Evolutionary conservation across 2,113 vertebrate genomes (phyloP).

Genomic region (Glaucidium brasilianum): DNA sequence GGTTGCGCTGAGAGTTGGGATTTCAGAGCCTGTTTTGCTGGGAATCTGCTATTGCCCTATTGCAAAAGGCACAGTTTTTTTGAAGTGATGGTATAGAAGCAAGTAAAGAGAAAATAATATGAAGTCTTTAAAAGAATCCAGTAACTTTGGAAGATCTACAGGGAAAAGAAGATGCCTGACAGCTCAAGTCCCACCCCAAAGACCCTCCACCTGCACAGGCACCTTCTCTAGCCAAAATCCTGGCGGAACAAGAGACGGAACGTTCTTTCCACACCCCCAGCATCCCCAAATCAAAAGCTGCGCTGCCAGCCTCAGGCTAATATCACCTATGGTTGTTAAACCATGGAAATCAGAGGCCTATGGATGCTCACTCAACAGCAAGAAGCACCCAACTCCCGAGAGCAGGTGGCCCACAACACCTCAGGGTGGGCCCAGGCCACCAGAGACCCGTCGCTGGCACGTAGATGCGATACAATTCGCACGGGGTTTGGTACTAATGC

Average conservation of each 20-base stretch:
- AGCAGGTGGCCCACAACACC: background rate
- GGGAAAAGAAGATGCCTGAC: background rate
- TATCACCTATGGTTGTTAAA: background rate
- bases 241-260: background rate
- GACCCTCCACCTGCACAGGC: background rate
- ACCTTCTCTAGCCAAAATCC: background rate
- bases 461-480: rapidly evolving
- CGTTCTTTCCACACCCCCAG: background rate
- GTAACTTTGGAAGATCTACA: background rate
- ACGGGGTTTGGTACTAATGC: background rate
- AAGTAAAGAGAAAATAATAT: background rate
- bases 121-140: background rate
- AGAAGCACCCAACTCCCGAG: background rate
- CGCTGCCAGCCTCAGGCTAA: background rate
- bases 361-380: background rate
- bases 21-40: background rate
- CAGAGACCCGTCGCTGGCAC: rapidly evolving
- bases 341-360: background rate
- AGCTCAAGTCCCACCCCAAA: background rate
- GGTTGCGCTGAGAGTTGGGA: rapidly evolving
- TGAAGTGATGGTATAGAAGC: background rate
- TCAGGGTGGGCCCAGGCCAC: background rate
- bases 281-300: background rate
- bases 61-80: conserved; percentile 38
- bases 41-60: background rate